Evolutionary conservation across 92 coral and sea anemone genomes (phyloP).

Genomic region (Zoanthus gigantus): DNA sequence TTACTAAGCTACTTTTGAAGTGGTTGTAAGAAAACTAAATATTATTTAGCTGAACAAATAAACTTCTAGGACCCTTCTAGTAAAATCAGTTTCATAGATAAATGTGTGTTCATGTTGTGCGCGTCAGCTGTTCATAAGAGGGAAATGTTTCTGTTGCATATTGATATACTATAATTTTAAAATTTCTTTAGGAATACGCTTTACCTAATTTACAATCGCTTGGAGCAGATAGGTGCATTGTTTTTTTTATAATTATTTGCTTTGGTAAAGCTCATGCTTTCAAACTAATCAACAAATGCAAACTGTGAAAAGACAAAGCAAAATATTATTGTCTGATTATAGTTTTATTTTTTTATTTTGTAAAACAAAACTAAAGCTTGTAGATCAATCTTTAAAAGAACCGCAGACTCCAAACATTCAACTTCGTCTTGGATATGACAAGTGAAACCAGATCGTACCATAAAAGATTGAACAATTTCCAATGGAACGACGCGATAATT

Average conservation of each 20-base stretch:
- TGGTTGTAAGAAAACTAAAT: background rate
- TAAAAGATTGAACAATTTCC: too few relatives aligned
- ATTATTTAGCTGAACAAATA: background rate
- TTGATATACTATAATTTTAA: background rate
- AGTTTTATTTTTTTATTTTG: background rate
- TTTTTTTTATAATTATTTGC: background rate
- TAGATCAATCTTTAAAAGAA: background rate
- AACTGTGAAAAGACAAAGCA: constrained; percentile 8
- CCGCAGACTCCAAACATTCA: background rate
- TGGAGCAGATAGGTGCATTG: background rate
- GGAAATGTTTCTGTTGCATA: background rate
- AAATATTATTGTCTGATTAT: background rate
- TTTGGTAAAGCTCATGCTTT: background rate
- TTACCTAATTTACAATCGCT: background rate
- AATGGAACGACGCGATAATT: too few relatives aligned
- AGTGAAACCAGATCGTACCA: too few relatives aligned
- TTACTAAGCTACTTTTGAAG: background rate
- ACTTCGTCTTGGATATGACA: background rate
- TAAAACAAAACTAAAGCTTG: background rate
- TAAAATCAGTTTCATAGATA: background rate
- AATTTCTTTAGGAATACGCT: background rate
- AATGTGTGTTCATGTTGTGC: background rate
- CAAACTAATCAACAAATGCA: background rate
- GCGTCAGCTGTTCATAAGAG: background rate
- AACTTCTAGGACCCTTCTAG: background rate